These are phyloP conservation scores for Lepidotrigona ventralis DNA, from an alignment of 1,140 invertebrate genomes.

Conservation along the genomic window DNA sequence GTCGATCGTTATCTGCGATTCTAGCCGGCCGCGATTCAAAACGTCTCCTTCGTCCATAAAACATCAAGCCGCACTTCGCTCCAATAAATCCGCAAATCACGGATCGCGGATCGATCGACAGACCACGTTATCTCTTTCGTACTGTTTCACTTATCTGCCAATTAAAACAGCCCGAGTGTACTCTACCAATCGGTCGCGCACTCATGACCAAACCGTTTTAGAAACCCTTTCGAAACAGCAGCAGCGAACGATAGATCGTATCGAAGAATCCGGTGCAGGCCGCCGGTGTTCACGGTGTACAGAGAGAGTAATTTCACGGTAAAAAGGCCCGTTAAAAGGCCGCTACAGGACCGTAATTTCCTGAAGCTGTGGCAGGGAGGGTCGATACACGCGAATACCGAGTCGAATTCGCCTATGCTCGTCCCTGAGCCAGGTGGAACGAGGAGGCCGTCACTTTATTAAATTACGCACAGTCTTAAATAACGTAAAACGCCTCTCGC, in stretches of 20 bases:
- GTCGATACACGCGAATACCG: slow-evolving; percentile 3
- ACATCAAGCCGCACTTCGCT: neutral
- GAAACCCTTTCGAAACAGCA: neutral
- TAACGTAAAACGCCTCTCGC: slow-evolving; percentile 51
- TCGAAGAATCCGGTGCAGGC: neutral
- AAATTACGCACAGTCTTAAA: slow-evolving; percentile 57
- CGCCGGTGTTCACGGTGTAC: neutral
- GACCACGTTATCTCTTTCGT: too few relatives aligned
- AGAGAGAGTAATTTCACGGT: slow-evolving; percentile 25
- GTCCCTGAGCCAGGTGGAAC: slow-evolving; percentile 4
- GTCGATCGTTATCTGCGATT: neutral
- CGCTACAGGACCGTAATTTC: slow-evolving; percentile 15
- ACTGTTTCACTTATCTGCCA: neutral
- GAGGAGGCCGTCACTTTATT: slow-evolving; percentile 51
- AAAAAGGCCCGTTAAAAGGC: slow-evolving; percentile 13
- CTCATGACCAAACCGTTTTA: neutral
- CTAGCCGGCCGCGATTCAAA: neutral
- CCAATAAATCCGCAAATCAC: neutral
- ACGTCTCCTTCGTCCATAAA: neutral
- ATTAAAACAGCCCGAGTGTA: neutral
- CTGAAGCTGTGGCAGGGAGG: neutral
- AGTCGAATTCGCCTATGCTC: slow-evolving; percentile 3
- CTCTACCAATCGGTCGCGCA: neutral
- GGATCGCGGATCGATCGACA: too few relatives aligned
- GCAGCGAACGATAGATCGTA: neutral